These are phyloP conservation scores for Apodemus agrarius DNA, from an alignment of 2,797 vertebrate species.

Conservation along the genomic window DNA sequence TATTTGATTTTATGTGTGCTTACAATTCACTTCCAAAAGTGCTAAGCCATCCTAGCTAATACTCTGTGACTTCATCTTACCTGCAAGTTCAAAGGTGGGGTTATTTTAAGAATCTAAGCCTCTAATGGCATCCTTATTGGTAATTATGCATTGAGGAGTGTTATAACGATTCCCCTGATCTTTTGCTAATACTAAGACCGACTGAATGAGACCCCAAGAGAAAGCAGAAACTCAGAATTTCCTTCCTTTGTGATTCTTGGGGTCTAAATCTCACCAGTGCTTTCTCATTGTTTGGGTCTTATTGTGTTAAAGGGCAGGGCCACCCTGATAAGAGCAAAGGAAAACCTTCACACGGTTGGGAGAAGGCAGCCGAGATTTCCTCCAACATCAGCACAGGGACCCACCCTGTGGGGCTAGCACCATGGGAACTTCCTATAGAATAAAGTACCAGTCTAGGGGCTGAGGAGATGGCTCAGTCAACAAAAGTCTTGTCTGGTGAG, in stretches of 20 bases:
- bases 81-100: constrained; percentile 36
- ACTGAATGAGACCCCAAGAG: constrained; percentile 84
- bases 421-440: constrained; percentile 85
- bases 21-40: constrained; percentile 46
- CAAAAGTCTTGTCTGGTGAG: background rate
- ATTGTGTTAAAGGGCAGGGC: constrained; percentile 85
- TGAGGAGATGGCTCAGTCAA: background rate
- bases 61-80: constrained; percentile 50
- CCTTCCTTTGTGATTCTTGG: constrained; percentile 86
- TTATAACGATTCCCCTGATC: constrained; percentile 74
- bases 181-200: constrained; percentile 73
- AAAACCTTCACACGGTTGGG: constrained; percentile 79
- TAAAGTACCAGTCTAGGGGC: constrained; percentile 46
- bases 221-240: constrained; percentile 88
- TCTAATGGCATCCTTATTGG: constrained; percentile 59
- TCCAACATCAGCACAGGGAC: constrained; percentile 82
- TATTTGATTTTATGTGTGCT: constrained; percentile 49
- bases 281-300: constrained; percentile 86
- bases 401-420: constrained; percentile 81
- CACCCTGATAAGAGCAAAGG: constrained; percentile 87
- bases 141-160: constrained; percentile 68
- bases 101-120: constrained; percentile 66
- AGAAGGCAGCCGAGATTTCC: constrained; percentile 78
- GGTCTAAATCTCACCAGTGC: constrained; percentile 83
- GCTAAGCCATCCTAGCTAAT: constrained; percentile 8